Evolutionary conservation across 1,140 invertebrate genomes (phyloP).

Genomic region (Monochamus saltuarius): DNA sequence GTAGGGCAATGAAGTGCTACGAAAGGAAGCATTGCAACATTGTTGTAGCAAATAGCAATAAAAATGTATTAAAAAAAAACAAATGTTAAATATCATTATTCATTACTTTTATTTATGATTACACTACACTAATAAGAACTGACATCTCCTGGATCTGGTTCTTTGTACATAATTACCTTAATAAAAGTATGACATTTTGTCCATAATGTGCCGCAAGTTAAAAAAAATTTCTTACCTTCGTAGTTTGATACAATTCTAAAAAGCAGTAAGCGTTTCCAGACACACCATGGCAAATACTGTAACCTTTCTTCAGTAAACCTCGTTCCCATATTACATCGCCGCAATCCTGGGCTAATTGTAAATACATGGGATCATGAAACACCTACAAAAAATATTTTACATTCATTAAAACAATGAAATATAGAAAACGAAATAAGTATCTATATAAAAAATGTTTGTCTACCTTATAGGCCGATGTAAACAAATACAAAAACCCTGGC

Average conservation of each 20-base stretch:
- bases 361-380: conserved; percentile 72
- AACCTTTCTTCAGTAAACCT: conserved; percentile 87
- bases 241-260: conserved; percentile 76
- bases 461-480: conserved; percentile 76
- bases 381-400: conserved; percentile 54
- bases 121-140: too few species aligned
- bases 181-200: too few species aligned
- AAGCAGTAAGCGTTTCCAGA: conserved; percentile 91
- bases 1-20: too few species aligned
- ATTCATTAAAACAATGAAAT: conserved; percentile 1
- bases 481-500: conserved; percentile 80
- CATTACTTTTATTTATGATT: too few species aligned
- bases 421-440: neutral
- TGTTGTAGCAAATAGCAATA: too few species aligned
- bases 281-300: conserved; percentile 89
- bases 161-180: too few species aligned
- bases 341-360: conserved; percentile 69
- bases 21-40: too few species aligned
- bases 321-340: conserved; percentile 81
- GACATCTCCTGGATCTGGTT: too few species aligned
- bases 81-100: too few species aligned
- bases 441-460: conserved; percentile 4
- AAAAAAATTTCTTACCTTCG: conserved; percentile 67
- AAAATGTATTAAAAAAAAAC: too few species aligned
- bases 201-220: too few species aligned